Evolutionary conservation across 2,888 invertebrate genomes (phyloP), one percentile per base, ranked within the genome.

Genomic region (Hyppa rectilinea): DNA sequence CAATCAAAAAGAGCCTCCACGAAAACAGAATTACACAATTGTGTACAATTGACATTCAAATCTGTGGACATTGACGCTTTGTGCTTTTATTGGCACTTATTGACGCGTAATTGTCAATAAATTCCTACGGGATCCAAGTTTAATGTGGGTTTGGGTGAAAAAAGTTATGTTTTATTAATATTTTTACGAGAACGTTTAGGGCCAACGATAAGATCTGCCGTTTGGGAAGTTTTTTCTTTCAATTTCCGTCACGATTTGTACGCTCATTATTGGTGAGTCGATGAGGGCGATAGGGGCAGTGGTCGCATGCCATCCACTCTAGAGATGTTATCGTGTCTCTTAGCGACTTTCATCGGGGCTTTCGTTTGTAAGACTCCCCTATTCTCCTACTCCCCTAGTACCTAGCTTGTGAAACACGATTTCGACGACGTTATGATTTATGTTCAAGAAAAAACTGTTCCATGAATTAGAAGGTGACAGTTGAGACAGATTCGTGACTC

Each of bases 121-220:
- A 96, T 95, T 95, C 90, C 94, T 94, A 95, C 93, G 95, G 95
- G 96, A 95, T 93, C 91, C 92, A 91, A 93, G 91, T 93, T 95
- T 95, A 95, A 96, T 96, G 95, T 96, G 96, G 96, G 96, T 95
- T 95, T 96, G 94, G 93, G 95, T 95, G 93, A 86, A 95, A 96
- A 95, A 96, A 95, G 95, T 95, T 95, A 95, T 95, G 94, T 96
- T 96, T 96, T 96, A 96, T 96, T 96, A 96, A 96, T 96, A 96
- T 96, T 96, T 95, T 96, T 96, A 96, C 95, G 95, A 95, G 95
- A 96, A 89, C 95, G 94, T 95, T 96, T 96, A 96, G 95, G 92
- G 89, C 84, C 88, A 85, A 70, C 90, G 95, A 95, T 96, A 95
- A 94, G 95, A 96, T 96, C 95, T 92, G 92, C 87, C 92, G 91